Evolutionary conservation across 2,797 vertebrate species (phyloP).

Genomic region (Nannoperca obscura): DNA sequence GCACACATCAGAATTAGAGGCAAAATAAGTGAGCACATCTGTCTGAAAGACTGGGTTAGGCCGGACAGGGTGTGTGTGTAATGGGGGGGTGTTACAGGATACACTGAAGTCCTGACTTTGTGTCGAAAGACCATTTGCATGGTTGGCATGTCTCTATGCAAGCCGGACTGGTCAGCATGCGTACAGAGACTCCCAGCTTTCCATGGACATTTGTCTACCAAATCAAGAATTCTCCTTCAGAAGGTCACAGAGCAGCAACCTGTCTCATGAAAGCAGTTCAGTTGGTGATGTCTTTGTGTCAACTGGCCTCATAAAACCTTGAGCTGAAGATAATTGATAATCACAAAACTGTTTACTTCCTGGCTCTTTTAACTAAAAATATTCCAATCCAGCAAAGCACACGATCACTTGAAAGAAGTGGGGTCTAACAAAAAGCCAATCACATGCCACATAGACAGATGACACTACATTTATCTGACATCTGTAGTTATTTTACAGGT

Average conservation of each 20-base stretch:
- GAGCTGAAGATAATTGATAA: not conserved
- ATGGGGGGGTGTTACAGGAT: not conserved
- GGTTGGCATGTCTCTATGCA: slow-evolving; percentile 24
- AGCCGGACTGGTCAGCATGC: not conserved
- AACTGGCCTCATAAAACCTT: not conserved
- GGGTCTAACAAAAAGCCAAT: not conserved
- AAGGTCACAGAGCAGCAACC: slow-evolving; percentile 12
- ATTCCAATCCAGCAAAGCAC: not conserved
- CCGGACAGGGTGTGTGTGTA: slow-evolving; percentile 9
- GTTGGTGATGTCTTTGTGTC: not conserved
- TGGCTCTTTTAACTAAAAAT: not conserved
- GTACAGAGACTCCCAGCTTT: slow-evolving; percentile 45
- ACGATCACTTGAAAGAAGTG: not conserved
- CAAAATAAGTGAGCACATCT: slow-evolving; percentile 9
- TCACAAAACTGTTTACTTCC: not conserved
- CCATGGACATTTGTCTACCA: slow-evolving; percentile 78
- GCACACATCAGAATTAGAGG: not conserved
- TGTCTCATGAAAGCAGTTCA: not conserved
- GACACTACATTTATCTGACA: not conserved
- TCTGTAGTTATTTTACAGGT: no score
- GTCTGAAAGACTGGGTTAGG: not conserved
- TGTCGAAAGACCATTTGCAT: slow-evolving; percentile 73
- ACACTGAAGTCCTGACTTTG: slow-evolving; percentile 12
- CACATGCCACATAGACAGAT: not conserved
- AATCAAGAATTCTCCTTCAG: slow-evolving; percentile 64